Evolutionary conservation across 2,888 invertebrate genomes (phyloP).

Genomic region (Lapara coniferarum): DNA sequence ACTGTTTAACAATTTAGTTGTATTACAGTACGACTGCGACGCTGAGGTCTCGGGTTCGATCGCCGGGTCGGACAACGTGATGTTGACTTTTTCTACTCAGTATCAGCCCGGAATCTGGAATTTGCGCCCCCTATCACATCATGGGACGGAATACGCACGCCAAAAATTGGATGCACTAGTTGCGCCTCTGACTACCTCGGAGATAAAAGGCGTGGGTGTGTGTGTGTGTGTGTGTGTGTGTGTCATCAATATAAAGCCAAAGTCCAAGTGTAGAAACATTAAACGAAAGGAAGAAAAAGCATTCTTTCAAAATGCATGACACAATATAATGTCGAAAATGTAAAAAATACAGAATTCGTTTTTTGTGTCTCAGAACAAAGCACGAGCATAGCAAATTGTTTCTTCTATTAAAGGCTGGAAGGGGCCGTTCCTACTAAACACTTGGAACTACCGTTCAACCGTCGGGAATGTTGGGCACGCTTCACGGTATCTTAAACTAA

Average conservation of each 20-base stretch:
- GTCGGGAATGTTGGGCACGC: constrained; percentile 24
- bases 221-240: too few relatives aligned
- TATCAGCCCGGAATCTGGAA: too few relatives aligned
- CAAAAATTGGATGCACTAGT: too few relatives aligned
- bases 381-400: constrained; percentile 6
- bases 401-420: constrained; percentile 11
- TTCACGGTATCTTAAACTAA: constrained; percentile 25
- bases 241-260: background rate
- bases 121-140: too few relatives aligned
- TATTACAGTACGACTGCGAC: too few relatives aligned
- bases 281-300: background rate
- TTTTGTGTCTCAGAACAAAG: background rate
- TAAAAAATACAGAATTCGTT: background rate
- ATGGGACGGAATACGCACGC: too few relatives aligned
- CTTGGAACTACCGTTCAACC: constrained; percentile 10
- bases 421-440: background rate
- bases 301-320: background rate
- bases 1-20: background rate
- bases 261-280: background rate
- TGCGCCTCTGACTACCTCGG: too few relatives aligned
- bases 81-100: too few relatives aligned
- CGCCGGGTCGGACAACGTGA: too few relatives aligned
- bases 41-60: too few relatives aligned
- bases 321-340: background rate
- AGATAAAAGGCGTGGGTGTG: too few relatives aligned